Percentiles rank a stretch among this genome's conserved stretches.
Evolutionary conservation across 2,113 vertebrate species (phyloP).

Genomic region (Fukomys damarensis): DNA sequence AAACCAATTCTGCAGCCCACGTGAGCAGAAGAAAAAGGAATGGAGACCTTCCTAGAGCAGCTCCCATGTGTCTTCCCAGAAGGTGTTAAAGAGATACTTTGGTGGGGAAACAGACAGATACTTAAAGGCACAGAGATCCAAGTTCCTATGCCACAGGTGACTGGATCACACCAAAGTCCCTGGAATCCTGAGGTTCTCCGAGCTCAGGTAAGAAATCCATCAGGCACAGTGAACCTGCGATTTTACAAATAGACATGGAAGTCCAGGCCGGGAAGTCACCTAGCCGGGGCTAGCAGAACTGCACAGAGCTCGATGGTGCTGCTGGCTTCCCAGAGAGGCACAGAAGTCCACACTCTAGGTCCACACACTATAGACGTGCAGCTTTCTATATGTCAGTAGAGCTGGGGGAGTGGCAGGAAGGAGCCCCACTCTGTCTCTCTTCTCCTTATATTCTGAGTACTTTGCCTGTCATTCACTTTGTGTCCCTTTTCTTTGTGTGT

Average conservation of each 20-base stretch:
- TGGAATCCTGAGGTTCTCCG: not conserved
- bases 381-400: not conserved
- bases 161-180: not conserved
- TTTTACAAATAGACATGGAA: not conserved
- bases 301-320: not conserved
- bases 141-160: not conserved
- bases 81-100: not conserved
- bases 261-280: not conserved
- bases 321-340: not conserved
- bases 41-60: not conserved
- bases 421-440: not conserved
- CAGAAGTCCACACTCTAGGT: no score
- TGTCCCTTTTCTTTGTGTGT: not conserved
- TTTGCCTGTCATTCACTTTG: not conserved
- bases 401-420: not conserved
- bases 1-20: not conserved
- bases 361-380: not conserved
- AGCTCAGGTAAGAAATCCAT: not conserved
- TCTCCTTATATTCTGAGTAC: not conserved
- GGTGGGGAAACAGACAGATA: not conserved
- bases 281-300: not conserved
- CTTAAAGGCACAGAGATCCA: no score
- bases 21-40: not conserved
- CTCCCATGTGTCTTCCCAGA: not conserved
- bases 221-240: not conserved